Conservation (phyloP, 2,888 invertebrate genomes). For the Caenorhabditis sp. region DNA sequence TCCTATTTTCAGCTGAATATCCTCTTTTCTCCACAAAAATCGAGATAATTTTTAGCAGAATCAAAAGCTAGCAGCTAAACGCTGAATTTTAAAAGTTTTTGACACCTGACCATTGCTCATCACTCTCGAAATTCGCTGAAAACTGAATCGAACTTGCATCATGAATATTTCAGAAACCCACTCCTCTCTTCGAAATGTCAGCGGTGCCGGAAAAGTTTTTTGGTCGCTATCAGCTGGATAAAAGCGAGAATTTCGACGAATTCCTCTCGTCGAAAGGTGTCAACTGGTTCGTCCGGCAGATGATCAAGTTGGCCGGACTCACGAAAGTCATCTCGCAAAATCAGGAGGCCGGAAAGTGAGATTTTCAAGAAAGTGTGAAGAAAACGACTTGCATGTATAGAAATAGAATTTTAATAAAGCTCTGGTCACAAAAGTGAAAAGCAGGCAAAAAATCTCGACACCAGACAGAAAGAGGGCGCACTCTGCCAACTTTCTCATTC, state of each 20-base stretch:
- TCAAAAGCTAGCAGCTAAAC: too few relatives aligned
- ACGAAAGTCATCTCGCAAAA: constrained; percentile 76
- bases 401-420: too few relatives aligned
- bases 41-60: not conserved
- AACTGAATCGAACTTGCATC: not conserved
- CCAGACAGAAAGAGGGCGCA: not conserved
- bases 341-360: constrained; percentile 64
- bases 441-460: not conserved
- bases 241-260: constrained; percentile 82
- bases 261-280: constrained; percentile 80
- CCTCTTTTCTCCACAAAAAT: not conserved
- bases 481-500: not conserved
- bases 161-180: constrained; percentile 18
- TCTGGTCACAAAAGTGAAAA: too few relatives aligned
- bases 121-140: not conserved
- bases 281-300: constrained; percentile 75
- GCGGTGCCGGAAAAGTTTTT: constrained; percentile 80
- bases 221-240: constrained; percentile 79
- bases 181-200: not conserved
- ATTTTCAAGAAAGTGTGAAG: not conserved
- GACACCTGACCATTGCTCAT: not conserved
- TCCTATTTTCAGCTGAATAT: constrained; percentile 9
- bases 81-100: not conserved
- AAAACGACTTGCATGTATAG: not conserved
- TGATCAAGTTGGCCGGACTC: constrained; percentile 79